A percentile compares a stretch with the other conserved stretches of the same genome.
These are phyloP conservation scores for Melanotaenia trifasciata DNA, from an alignment of 2,797 vertebrate genomes.

Conservation along the genomic window DNA sequence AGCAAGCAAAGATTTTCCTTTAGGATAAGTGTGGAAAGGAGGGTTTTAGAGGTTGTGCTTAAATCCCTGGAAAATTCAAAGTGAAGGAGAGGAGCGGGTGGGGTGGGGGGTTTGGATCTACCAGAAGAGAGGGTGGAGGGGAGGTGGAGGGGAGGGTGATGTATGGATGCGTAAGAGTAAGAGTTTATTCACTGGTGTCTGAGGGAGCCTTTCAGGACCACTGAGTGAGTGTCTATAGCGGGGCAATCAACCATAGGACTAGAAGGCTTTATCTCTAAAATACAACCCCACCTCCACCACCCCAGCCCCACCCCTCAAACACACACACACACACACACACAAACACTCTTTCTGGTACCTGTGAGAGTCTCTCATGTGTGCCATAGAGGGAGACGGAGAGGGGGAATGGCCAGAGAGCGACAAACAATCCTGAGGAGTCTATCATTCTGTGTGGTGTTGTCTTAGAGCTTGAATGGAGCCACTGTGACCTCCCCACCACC, in stretches of 20 bases:
- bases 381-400: constrained; percentile 87
- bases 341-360: constrained; percentile 86
- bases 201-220: constrained; percentile 92
- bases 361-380: constrained; percentile 94
- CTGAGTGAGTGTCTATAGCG: constrained; percentile 94
- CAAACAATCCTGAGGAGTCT: constrained; percentile 97
- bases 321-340: constrained; percentile 51
- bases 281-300: constrained; percentile 77
- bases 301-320: constrained; percentile 58
- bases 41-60: constrained; percentile 85
- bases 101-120: constrained; percentile 72
- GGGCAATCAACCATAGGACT: constrained; percentile 95
- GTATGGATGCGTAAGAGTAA: constrained; percentile 94
- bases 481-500: constrained; percentile 87
- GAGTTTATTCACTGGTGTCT: constrained; percentile 96
- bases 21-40: constrained; percentile 51
- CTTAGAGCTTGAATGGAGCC: constrained; percentile 94
- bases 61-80: constrained; percentile 92
- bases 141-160: constrained; percentile 69
- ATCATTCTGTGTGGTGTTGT: constrained; percentile 98
- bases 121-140: constrained; percentile 76
- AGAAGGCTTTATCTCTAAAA: constrained; percentile 95
- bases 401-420: constrained; percentile 89
- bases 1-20: constrained; percentile 37
- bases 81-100: constrained; percentile 64